These are phyloP conservation scores for Sthenelais limicola DNA, from an alignment of 2,888 invertebrate genomes.

Conservation along the genomic window DNA sequence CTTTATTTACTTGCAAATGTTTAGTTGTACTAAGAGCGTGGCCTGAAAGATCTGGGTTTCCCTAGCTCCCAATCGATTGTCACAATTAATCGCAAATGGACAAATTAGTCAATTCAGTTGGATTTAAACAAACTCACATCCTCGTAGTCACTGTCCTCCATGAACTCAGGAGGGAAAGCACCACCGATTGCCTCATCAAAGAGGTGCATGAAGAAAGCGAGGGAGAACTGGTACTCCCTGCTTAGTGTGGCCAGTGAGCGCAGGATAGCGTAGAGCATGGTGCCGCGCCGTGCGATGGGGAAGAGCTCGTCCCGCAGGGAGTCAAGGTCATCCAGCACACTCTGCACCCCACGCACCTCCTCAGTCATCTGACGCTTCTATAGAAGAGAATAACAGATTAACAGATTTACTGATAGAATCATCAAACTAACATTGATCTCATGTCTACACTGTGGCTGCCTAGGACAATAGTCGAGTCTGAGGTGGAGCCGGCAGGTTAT, in stretches of 20 bases:
- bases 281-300: constrained; percentile 65
- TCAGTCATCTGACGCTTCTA: constrained; percentile 41
- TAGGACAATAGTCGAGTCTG: too few relatives aligned
- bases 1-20: too few relatives aligned
- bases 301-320: constrained; percentile 66
- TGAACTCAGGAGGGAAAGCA: constrained; percentile 56
- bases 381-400: background rate
- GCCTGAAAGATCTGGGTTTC: too few relatives aligned
- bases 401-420: constrained; percentile 37
- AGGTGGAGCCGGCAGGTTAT: too few relatives aligned
- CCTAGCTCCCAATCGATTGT: too few relatives aligned
- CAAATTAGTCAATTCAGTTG: too few relatives aligned
- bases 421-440: too few relatives aligned
- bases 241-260: constrained; percentile 62
- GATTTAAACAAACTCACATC: constrained; percentile 48
- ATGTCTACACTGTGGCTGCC: too few relatives aligned
- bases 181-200: constrained; percentile 70
- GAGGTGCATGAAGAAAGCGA: constrained; percentile 65
- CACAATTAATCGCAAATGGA: too few relatives aligned
- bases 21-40: too few relatives aligned
- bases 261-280: constrained; percentile 67
- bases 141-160: constrained; percentile 45
- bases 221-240: constrained; percentile 68
- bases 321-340: constrained; percentile 63
- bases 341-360: constrained; percentile 58